Evolutionary conservation across 2,113 vertebrate genomes (phyloP), one percentile per base, ranked within the genome.

Genomic region (Nymphicus hollandicus): DNA sequence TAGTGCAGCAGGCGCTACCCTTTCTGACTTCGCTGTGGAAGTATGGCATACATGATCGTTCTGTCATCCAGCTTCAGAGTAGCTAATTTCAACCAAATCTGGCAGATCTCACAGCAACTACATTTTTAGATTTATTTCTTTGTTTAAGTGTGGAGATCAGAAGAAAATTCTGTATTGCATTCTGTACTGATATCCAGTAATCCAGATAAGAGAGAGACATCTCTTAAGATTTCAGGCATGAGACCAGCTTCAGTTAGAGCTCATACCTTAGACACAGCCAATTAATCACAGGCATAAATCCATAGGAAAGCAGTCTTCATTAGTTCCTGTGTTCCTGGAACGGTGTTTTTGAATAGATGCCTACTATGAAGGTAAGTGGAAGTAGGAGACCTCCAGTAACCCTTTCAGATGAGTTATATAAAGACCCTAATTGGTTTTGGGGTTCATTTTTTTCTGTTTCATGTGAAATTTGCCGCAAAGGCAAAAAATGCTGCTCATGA

Each of bases 271-370:
- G 66, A 87, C 27, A 44, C 37, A 82, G 66, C 44, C 63, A 77
- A 86, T 96, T 88, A 90, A 94, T 91, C 71, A 80, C 53, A 72
- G 49, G 17, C 71, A 88, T 77, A 69, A 96, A 91, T 89, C 88
- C 53, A 63, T 82, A 89, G 66, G 79, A 95, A 83, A 90, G 24
- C 60, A 66, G 80, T 70, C 72, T 90, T 80, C 50, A 25, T 65
- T 79, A 69, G 74, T 86, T 90, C 85, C 72, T 94, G 53, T 79
- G 58, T 91, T 89, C 65, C 88, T 94, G 82, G 84, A 90, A 94
- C 71, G 0, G 1, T 69, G 7, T 10, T 52, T 77, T 68, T 53
- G 10, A 93, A 58, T 29, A 86, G 63, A 37, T 76, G 71, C 49
- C 2, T 24, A 24, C 44, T 72, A 52, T 1, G 3, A 90, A 80